A percentile compares a stretch with the other conserved stretches of the same genome.
Conservation (phyloP, 2,113 vertebrate genomes). For the Thomomys bottae region DNA sequence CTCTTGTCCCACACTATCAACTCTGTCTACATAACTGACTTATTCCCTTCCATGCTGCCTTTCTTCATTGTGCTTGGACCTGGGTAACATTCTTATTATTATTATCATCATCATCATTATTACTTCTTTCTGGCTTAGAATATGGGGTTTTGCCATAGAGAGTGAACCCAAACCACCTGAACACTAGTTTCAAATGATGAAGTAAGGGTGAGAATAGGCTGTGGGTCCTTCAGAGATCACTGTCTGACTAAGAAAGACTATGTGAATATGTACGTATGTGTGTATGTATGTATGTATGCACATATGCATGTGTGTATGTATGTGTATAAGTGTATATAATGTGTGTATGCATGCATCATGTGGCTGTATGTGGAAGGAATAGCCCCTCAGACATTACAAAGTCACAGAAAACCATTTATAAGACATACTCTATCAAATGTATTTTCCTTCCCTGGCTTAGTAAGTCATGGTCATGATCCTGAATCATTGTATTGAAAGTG, state of each 20-base stretch:
- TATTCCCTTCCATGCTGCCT: background rate
- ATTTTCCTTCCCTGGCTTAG: constrained; percentile 5
- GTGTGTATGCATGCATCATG: background rate
- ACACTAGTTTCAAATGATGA: background rate
- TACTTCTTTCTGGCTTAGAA: background rate
- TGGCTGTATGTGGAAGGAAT: background rate
- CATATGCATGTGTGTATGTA: fast-evolving
- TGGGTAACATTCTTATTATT: too few species aligned
- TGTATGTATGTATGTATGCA: background rate
- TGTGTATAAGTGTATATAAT: too few species aligned
- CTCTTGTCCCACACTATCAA: too few species aligned
- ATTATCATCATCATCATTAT: too few species aligned
- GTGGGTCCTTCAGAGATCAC: background rate
- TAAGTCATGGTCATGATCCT: background rate
- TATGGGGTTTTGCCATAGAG: background rate
- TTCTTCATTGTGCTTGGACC: background rate
- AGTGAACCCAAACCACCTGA: background rate
- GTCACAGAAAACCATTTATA: background rate
- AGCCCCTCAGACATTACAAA: background rate
- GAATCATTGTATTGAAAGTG: background rate
- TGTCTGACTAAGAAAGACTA: background rate
- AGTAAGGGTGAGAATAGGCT: background rate
- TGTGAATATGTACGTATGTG: too few species aligned
- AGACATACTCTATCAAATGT: background rate
- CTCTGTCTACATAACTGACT: fast-evolving